Conservation (phyloP, 2,113 vertebrate genomes). For the Brienomyrus brachyistius region DNA sequence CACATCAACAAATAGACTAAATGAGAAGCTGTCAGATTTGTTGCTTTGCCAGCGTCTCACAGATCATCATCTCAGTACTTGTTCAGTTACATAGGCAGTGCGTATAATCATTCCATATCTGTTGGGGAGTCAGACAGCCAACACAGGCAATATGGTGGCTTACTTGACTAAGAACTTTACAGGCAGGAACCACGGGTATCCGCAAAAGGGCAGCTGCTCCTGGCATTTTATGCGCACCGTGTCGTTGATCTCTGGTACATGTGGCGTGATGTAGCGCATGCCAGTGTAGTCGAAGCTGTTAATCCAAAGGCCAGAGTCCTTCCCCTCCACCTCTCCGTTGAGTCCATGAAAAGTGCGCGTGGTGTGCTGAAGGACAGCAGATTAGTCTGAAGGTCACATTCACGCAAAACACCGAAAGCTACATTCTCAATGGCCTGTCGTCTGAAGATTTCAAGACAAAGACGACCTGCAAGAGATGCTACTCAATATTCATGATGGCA, state of each 20-base stretch:
- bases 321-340: conserved; percentile 70
- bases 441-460: background rate
- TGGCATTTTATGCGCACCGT: conserved; percentile 70
- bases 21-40: background rate
- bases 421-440: background rate
- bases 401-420: background rate
- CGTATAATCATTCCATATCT: background rate
- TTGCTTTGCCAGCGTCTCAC: background rate
- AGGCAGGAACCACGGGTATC: conserved; percentile 90
- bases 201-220: conserved; percentile 77
- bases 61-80: background rate
- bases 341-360: conserved; percentile 78
- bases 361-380: conserved; percentile 60
- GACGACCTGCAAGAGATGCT: background rate
- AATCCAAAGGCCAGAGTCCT: conserved; percentile 90
- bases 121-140: background rate
- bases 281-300: conserved; percentile 90
- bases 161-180: conserved; percentile 86
- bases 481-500: background rate
- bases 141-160: conserved; percentile 20
- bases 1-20: background rate
- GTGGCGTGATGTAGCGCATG: conserved; percentile 78
- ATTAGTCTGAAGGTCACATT: background rate
- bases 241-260: conserved; percentile 84
- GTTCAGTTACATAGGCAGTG: background rate